These are phyloP conservation scores for Megastigmus dorsalis DNA, from an alignment of 2,888 invertebrate species.

Conservation along the genomic window DNA sequence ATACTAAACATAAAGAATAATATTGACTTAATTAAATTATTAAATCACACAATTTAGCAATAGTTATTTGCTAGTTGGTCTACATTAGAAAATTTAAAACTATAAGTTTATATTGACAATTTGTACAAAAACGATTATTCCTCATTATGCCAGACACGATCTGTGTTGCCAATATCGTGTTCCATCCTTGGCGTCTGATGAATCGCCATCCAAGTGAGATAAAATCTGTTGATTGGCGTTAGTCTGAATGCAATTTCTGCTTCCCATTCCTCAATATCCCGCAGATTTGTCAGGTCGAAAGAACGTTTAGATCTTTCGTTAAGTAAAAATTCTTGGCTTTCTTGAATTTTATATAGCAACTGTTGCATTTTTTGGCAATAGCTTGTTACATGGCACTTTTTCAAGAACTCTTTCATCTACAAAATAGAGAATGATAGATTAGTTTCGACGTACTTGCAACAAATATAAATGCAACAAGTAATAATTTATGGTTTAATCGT, in stretches of 20 bases:
- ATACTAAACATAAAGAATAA: too few relatives aligned
- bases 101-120: background rate
- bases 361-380: constrained; percentile 90
- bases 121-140: background rate
- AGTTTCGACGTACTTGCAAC: background rate
- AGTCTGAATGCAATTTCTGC: constrained; percentile 81
- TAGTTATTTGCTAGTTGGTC: background rate
- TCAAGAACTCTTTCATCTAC: constrained; percentile 88
- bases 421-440: constrained; percentile 64
- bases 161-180: constrained; percentile 82
- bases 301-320: constrained; percentile 83
- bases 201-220: constrained; percentile 84
- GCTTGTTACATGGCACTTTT: constrained; percentile 86
- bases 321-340: constrained; percentile 86
- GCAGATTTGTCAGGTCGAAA: constrained; percentile 82
- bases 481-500: too few relatives aligned
- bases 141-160: constrained; percentile 77
- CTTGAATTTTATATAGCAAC: constrained; percentile 90
- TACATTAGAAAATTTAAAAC: constrained; percentile 1
- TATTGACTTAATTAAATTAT: too few relatives aligned
- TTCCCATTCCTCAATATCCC: constrained; percentile 87
- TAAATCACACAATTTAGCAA: background rate
- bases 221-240: constrained; percentile 85
- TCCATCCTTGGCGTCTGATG: constrained; percentile 84
- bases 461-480: too few relatives aligned